Conservation (phyloP, 2,797 vertebrate species). For the Vultur gryphus region DNA sequence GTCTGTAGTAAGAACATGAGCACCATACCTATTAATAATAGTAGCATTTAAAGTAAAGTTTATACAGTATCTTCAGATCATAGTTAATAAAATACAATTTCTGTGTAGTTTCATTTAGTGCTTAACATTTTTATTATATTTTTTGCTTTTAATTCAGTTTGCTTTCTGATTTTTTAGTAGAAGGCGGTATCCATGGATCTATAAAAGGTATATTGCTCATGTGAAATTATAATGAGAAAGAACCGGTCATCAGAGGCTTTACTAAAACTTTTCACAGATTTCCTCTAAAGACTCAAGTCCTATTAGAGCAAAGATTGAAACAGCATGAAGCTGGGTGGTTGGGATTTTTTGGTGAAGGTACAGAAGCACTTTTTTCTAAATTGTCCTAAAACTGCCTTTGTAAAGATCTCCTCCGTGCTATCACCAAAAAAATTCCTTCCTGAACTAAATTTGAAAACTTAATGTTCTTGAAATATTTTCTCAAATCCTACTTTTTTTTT, state of each 20-base stretch:
- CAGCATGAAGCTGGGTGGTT: not conserved
- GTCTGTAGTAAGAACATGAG: not conserved
- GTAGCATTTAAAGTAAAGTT: not conserved
- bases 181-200: not conserved
- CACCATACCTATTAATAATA: not conserved
- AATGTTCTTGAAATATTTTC: not conserved
- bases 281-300: not conserved
- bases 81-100: not conserved
- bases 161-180: not conserved
- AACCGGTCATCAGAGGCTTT: not conserved
- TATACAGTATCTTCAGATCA: not conserved
- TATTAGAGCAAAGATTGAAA: not conserved
- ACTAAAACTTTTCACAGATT: not conserved
- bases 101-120: not conserved
- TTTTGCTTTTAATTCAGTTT: too few relatives aligned
- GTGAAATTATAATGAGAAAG: not conserved
- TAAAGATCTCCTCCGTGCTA: not conserved
- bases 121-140: not conserved
- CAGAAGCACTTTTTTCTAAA: not conserved
- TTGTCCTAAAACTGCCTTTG: not conserved
- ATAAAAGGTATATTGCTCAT: not conserved
- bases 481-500: not conserved
- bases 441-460: not conserved
- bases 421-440: not conserved
- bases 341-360: not conserved